phyloP scores from a whole-genome alignment of 2,113 vertebrate species.

The Triplophysa rosa region DNA sequence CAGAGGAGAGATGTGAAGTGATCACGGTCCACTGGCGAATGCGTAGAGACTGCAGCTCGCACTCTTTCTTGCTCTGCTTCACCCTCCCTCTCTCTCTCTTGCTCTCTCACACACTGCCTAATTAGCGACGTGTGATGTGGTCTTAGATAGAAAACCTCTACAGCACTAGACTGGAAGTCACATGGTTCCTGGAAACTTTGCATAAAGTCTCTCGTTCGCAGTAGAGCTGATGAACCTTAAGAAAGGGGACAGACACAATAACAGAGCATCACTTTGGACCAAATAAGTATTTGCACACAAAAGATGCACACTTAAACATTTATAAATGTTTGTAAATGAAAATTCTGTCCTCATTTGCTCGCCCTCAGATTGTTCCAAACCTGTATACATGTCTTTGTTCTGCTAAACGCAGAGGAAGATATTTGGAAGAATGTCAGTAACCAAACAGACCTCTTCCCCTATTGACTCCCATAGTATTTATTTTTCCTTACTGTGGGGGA shows the following conservation, averaged over 20 bases:
- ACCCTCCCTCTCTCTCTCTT: constrained; percentile 43
- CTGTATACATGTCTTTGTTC: too few species aligned
- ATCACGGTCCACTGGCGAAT: constrained; percentile 62
- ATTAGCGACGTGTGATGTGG: constrained; percentile 72
- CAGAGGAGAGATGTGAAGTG: constrained; percentile 57
- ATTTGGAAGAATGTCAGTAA: too few species aligned
- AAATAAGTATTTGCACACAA: neutral
- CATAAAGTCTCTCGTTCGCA: constrained; percentile 47
- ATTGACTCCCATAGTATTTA: too few species aligned
- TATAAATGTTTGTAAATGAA: neutral
- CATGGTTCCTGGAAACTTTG: constrained; percentile 73
- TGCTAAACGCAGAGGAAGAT: too few species aligned
- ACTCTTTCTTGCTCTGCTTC: constrained; percentile 42
- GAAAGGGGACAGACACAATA: constrained; percentile 51
- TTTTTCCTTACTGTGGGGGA: too few species aligned
- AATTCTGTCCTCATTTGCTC: too few species aligned
- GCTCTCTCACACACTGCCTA: constrained; percentile 59
- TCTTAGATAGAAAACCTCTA: constrained; percentile 71
- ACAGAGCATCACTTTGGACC: neutral
- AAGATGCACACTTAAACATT: neutral
- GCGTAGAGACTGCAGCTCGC: constrained; percentile 61
- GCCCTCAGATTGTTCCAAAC: too few species aligned
- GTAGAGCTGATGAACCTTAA: constrained; percentile 61
- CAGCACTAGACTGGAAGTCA: constrained; percentile 76
- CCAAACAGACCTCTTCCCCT: too few species aligned